Percentiles rank a stretch among this genome's conserved stretches.
Evolutionary conservation across 2,888 invertebrate genomes (phyloP).

Genomic region (Ypsolopha sequella): DNA sequence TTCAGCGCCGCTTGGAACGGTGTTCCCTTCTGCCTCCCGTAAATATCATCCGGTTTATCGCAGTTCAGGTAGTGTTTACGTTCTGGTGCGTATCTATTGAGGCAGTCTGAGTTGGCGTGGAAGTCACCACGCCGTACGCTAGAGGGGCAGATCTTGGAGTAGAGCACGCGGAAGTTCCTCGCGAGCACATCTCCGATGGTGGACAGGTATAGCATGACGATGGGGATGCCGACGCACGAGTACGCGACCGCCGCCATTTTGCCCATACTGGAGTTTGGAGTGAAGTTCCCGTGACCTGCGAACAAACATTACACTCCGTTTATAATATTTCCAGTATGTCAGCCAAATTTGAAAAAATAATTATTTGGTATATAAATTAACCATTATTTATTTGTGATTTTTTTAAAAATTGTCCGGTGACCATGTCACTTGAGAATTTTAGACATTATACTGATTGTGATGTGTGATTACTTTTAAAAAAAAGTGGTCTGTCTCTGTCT

Average conservation of each 20-base stretch:
- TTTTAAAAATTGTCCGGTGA: too few species aligned
- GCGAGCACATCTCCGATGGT: conserved; percentile 89
- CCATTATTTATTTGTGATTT: too few species aligned
- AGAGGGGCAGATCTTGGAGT: conserved; percentile 67
- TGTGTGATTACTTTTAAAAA: too few species aligned
- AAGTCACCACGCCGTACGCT: conserved; percentile 24
- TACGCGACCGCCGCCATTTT: conserved; percentile 86
- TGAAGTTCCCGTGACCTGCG: conserved; percentile 87
- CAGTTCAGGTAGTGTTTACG: conserved; percentile 24
- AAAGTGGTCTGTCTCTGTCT: too few species aligned
- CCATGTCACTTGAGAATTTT: too few species aligned
- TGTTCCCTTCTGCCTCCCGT: conserved; percentile 30
- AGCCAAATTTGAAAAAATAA: too few species aligned
- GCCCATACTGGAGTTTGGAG: conserved; percentile 84
- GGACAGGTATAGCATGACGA: conserved; percentile 89
- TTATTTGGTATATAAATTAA: too few species aligned
- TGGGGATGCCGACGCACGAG: conserved; percentile 88
- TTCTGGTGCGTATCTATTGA: conserved; percentile 22
- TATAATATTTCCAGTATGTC: too few species aligned
- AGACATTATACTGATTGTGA: too few species aligned
- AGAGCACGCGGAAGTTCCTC: conserved; percentile 79
- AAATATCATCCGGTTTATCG: conserved; percentile 24
- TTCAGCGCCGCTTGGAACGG: conserved; percentile 60
- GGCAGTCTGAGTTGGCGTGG: conserved; percentile 33
- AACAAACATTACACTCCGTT: conserved; percentile 7